phyloP scores from a whole-genome alignment of 2,797 vertebrate species.

The Chelmon rostratus region DNA sequence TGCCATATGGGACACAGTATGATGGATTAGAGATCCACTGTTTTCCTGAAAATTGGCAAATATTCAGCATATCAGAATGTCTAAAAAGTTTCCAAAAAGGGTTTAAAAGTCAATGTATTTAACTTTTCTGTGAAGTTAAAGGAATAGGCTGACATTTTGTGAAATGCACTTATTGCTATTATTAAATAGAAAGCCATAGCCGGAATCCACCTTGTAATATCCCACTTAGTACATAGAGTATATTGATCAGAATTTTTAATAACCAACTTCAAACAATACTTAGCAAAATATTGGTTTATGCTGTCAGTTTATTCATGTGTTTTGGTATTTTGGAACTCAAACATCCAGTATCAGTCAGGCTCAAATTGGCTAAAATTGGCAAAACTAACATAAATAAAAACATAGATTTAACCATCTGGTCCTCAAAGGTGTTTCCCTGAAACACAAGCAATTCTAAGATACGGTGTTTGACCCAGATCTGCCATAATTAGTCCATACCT shows the following conservation, averaged over 20 bases:
- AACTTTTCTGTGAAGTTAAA: neutral
- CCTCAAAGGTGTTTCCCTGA: neutral
- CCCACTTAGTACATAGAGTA: too few relatives aligned
- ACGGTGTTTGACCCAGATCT: neutral
- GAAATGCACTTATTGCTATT: neutral
- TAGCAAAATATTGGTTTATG: too few relatives aligned
- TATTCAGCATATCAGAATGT: neutral
- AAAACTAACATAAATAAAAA: neutral
- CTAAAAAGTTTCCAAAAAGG: neutral
- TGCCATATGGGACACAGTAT: neutral
- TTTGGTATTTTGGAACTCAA: too few relatives aligned
- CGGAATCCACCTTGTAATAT: neutral
- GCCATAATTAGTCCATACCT: conserved; percentile 80
- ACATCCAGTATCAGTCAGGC: too few relatives aligned
- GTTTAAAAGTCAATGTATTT: neutral
- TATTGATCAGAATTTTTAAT: too few relatives aligned
- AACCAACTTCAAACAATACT: too few relatives aligned
- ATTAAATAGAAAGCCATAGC: neutral
- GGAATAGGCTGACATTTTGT: neutral
- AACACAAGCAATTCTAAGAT: neutral
- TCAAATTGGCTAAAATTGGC: neutral
- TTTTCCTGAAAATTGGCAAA: neutral
- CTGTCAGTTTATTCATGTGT: too few relatives aligned
- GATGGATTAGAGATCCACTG: neutral
- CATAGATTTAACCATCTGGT: neutral